Base-by-base conservation (phyloP, 1,140 invertebrate genomes). In the Scylla paramamosain region DNA sequence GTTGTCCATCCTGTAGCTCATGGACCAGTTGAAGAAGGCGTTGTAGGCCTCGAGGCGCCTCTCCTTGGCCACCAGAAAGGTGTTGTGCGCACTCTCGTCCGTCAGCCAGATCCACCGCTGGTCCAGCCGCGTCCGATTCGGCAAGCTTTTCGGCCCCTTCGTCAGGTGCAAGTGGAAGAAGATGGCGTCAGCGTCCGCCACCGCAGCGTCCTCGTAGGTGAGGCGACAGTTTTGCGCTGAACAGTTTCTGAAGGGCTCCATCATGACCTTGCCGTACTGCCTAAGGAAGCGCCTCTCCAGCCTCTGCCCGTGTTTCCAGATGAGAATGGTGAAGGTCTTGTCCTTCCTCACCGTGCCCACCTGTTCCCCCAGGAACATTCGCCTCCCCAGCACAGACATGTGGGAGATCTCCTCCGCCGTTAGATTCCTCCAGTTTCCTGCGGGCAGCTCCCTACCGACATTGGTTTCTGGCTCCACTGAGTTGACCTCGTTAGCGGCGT, bases 11-110 rank as follows among this genome's bases (percentile, higher is more conserved):
- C 98, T 97, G 96, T 98, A 98, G 1, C 97, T 98, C 98, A 98
- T 98, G 0, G 98, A 98, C 98, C 98, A 98, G 96, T 98, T 98
- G 96, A 98, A 98, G 46, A 96, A 86, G 0, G 96, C 10, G 91
- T 97, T 97, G 92, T 97, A 98, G 48, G 97, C 96, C 4, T 96
- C 96, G 48, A 98, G 95, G 29, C 96, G 96, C 31, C 96, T 95
- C 77, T 48, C 94, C 86, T 39, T 96, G 28, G 95, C 84, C 4
- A 96, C 91, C 8, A 97, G 91, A 96, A 97, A 97, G 0, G 97
- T 97, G 87, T 97, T 96, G 12, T 97, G 96, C 0, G 98, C 97
- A 45, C 97, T 97, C 96, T 98, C 98, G 95, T 98, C 97, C 0
- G 97, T 97, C 16, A 98, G 96, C 95, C 98, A 98, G 0, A 98